These are phyloP conservation scores for Luscinia luscinia DNA, from an alignment of 2,797 vertebrate species.

Conservation along the genomic window DNA sequence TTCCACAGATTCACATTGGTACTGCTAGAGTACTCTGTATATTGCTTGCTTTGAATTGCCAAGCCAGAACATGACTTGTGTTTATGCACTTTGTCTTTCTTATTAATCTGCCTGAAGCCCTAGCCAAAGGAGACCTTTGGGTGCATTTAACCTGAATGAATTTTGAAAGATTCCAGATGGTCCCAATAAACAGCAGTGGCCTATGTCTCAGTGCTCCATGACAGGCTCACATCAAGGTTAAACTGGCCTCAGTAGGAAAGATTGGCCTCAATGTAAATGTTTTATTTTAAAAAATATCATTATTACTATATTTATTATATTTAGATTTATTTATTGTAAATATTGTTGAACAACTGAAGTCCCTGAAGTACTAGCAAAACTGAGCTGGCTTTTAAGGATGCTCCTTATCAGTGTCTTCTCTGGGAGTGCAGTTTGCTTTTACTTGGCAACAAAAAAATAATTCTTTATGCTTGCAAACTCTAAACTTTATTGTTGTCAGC, in stretches of 20 bases:
- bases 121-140: not conserved
- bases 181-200: not conserved
- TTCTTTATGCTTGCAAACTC: not conserved
- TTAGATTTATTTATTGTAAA: not conserved
- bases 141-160: not conserved
- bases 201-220: not conserved
- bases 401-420: not conserved
- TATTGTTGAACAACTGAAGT: not conserved
- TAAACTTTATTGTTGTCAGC: not conserved
- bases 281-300: not conserved
- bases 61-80: conserved; percentile 13
- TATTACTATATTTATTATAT: not conserved
- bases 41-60: conserved; percentile 8
- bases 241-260: not conserved
- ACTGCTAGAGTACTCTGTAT: not conserved
- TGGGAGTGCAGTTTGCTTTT: not conserved
- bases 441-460: not conserved
- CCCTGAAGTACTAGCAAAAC: not conserved
- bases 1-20: not conserved
- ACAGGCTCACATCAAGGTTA: not conserved
- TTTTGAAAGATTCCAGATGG: conserved; percentile 40
- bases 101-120: conserved; percentile 41
- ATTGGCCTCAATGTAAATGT: not conserved
- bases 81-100: conserved; percentile 40
- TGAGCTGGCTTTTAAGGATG: not conserved